These are phyloP conservation scores for Malthinus flaveolus DNA, from an alignment of 2,888 invertebrate genomes.

Conservation along the genomic window DNA sequence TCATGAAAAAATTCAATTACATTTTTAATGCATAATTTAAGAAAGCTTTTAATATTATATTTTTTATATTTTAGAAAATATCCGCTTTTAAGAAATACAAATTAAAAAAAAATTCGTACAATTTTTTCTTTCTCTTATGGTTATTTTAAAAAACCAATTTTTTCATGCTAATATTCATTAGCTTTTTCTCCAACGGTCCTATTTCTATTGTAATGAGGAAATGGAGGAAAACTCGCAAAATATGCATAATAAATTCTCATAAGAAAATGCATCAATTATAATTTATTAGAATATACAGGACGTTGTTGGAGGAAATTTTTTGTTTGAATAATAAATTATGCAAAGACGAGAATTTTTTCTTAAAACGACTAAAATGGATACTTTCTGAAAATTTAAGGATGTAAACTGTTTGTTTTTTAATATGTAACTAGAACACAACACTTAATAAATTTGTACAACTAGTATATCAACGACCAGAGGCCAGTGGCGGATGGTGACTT, in stretches of 20 bases:
- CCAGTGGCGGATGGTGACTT: no score
- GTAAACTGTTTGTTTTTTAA: no score
- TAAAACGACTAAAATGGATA: no score
- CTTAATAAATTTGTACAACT: no score
- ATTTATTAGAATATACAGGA: conserved; percentile 33
- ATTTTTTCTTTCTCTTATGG: conserved; percentile 14
- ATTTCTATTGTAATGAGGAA: conserved; percentile 29
- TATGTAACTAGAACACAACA: no score
- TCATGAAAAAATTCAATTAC: conserved; percentile 5
- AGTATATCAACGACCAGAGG: no score
- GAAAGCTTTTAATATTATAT: conserved; percentile 1
- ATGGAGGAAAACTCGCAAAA: conserved; percentile 17
- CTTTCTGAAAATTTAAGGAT: no score
- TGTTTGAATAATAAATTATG: not conserved
- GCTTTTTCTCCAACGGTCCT: conserved; percentile 23
- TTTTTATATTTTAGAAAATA: no score
- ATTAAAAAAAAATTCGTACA: conserved; percentile 12
- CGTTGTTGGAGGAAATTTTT: not conserved
- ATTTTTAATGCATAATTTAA: conserved; percentile 12
- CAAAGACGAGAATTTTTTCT: not conserved
- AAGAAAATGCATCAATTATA: conserved; percentile 34
- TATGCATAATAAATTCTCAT: conserved; percentile 30
- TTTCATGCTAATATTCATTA: conserved; percentile 32
- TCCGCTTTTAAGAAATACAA: not conserved
- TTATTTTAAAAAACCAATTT: conserved; percentile 26